Evolutionary conservation across 2,888 invertebrate genomes (phyloP), one percentile per base, ranked within the genome.

Genomic region (Ptychoptera contaminata): DNA sequence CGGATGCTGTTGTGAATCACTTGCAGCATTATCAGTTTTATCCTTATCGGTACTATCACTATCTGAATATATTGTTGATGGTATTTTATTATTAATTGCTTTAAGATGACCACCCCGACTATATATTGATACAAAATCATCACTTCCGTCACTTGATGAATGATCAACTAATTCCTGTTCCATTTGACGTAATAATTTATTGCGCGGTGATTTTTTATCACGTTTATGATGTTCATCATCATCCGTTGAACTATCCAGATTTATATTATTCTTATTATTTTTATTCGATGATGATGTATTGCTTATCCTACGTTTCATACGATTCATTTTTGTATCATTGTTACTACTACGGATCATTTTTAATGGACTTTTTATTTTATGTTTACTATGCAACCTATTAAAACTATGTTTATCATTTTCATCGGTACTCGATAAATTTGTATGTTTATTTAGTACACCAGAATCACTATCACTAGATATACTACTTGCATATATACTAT

Each of bases 31-130:
- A 56, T 78, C 79, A 1, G 79, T 72, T 32, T 66, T 59, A 15
- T 67, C 62, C 51, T 64, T 69, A 46, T 70, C 69, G 36, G 57
- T 50, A 44, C 49, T 48, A 54, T 83, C 82, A 52, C 82, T 83
- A 53, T 88, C 86, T 0, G 88, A 87, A 63, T 88, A 90, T 54
- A 88, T 87, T 48, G 32, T 32, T 7, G 82, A 79, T 15, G 77
- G 69, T 49, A 43, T 53, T 16, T 44, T 42, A 14, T 31, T 16
- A 45, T 40, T 12, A n/a, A 16, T 16, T 16, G 15, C 14, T 10
- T 37, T 44, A 29, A 43, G 31, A 40, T 41, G 39, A 31, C n/a
- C 11, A 11, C 32, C 32, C 4, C 32, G 9, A 16, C 49, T 49
- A 44, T 60, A 68, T 23, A 81, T 72, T 29, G 80, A 74, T 66